A percentile compares a stretch with the other conserved stretches of the same genome.
These are phyloP conservation scores for Sitobion miscanthi DNA, from an alignment of 1,140 invertebrate genomes.

Conservation along the genomic window DNA sequence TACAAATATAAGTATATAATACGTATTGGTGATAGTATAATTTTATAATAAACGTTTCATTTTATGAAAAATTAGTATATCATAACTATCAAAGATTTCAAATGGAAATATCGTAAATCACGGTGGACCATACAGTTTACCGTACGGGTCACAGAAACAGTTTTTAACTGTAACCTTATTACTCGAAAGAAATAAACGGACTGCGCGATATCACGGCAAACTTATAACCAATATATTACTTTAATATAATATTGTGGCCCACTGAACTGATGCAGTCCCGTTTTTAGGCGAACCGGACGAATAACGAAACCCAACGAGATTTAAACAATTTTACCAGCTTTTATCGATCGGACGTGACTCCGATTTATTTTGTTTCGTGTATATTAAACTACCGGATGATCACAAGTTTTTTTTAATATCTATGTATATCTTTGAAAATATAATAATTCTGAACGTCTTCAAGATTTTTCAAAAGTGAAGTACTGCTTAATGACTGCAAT, in stretches of 20 bases:
- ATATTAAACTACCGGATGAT: too few species aligned
- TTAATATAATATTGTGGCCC: background rate
- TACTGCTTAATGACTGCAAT: too few species aligned
- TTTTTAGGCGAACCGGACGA: background rate
- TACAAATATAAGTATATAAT: background rate
- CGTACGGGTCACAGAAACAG: background rate
- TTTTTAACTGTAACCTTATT: background rate
- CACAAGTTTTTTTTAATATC: too few species aligned
- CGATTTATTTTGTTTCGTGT: background rate
- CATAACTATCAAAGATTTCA: background rate
- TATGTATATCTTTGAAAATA: too few species aligned
- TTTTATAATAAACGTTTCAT: background rate
- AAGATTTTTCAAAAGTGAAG: too few species aligned
- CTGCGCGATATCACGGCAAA: background rate
- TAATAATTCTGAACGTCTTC: too few species aligned
- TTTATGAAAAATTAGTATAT: background rate
- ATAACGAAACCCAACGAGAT: background rate
- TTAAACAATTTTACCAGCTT: background rate
- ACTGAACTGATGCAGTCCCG: background rate
- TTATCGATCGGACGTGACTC: background rate
- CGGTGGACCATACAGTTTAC: background rate
- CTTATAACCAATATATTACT: background rate
- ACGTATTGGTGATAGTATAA: background rate
- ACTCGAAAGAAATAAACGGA: background rate
- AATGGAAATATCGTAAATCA: background rate